Evolutionary conservation across 2,888 invertebrate species (phyloP), one percentile per base, ranked within the genome.

Genomic region (Idaea aversata): DNA sequence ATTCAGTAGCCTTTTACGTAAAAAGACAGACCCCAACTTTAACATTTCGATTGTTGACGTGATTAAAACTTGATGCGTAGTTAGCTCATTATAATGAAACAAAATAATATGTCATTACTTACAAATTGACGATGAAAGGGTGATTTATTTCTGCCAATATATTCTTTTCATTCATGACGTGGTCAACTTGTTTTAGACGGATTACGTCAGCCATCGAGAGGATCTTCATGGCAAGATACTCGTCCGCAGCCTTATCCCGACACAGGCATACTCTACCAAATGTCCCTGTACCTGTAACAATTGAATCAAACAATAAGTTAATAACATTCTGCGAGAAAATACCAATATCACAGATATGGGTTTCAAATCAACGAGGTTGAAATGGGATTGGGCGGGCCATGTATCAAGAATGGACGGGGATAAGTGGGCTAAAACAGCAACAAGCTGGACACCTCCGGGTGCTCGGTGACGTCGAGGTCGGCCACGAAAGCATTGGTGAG

Each of bases 91-190:
- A 25, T 25, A 25, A 25, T 47, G 47, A 47, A 13, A 6, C 0
- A 7, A 47, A 47, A 47, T 13, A 47, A 47, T 13, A 47, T 47
- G 0, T 25, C 10, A 47, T 47, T 13, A 89, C 91, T 91, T 77
- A 93, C 88, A 87, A 75, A 75, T 98, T 97, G 66, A 99, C 98
- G 82, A 99, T 96, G 93, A 99, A 99, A 64, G 99, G 99, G 93
- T 99, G 99, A 78, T 96, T 95, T 77, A 99, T 96, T 93, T 97
- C 97, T 72, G 96, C 95, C 70, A 99, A 94, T 79, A 99, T 98
- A 79, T 95, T 96, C 88, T 99, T 98, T 93, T 99, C 99, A 88
- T 98, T 99, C 93, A 98, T 97, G 70, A 99, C 99, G 90, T 99
- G 99, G 81, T 98, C 98, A 77, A 98, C 97, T 93, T 99, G 99